Base-by-base conservation (phyloP, 2,888 invertebrate species). In the Pyrrhosoma nymphula region DNA sequence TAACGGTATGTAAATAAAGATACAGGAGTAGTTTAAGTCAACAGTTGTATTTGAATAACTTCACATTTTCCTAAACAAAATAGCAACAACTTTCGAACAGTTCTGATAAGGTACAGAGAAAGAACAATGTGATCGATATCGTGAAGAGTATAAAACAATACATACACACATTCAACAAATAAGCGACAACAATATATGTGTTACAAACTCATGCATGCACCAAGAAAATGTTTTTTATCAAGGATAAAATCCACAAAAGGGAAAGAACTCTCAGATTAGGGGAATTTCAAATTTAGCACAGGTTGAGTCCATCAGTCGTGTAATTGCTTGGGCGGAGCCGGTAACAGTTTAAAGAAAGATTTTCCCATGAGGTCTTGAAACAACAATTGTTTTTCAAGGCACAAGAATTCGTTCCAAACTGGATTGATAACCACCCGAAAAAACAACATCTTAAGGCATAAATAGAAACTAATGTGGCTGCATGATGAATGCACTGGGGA, bases 41-140 rank as follows among this genome's bases (percentile, higher is more conserved):
- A 82, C 82, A 82, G 14, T 82, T 82, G 82, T 82, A 82, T 82
- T 82, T 82, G 30, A 82, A 82, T 82, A 82, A 82, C 35, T 82
- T 82, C 35, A 82, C 82, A 82, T 82, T 82, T 82, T 82, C 35
- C 10, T 82, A 35, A 82, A 82, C 82, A 82, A 82, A 30, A 82
- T 82, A 82, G 82, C 35, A 82, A 82, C 82, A 82, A 82, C 82
- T 35, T 82, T 35, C 82, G 82, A 82, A 82, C 82, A 82, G 23
- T 82, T 82, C 14, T 35, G 35, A 82, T 82, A 12, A 82, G 35
- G n/a, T 23, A 35, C 14, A 82, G 82, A 35, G 82, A 82, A 30
- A 82, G 82, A 82, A 82, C 82, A 82, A 82, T 23, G 35, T 82
- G 82, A 82, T 82, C 35, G 30, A 82, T 35, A 10, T 16, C 12